A percentile compares a stretch with the other conserved stretches of the same genome.
Conservation (phyloP, 2,888 invertebrate species). For the Dasypogon diadema region DNA sequence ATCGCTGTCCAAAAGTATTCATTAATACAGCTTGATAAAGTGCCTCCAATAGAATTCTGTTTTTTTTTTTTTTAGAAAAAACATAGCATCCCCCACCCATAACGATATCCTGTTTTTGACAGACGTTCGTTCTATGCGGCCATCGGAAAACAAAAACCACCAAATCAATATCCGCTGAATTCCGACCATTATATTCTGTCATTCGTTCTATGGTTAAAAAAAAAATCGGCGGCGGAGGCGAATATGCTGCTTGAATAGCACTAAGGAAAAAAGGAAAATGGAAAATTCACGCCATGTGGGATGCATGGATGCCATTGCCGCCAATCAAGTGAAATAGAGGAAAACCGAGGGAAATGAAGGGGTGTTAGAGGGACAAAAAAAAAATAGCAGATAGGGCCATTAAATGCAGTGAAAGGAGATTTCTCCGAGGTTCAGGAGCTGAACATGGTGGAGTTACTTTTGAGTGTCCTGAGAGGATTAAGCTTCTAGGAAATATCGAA, state of each 20-base stretch:
- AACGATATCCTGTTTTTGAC: constrained; percentile 44
- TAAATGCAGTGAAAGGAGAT: constrained; percentile 7
- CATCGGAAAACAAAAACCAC: constrained; percentile 44
- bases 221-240: background rate
- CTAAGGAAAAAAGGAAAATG: constrained; percentile 14
- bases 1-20: constrained; percentile 26
- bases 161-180: constrained; percentile 49
- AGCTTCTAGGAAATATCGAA: background rate
- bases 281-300: constrained; percentile 30
- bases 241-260: constrained; percentile 19
- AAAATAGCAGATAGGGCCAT: background rate
- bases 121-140: constrained; percentile 24
- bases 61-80: background rate
- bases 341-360: constrained; percentile 3
- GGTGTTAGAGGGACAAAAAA: background rate
- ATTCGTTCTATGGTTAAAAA: constrained; percentile 2
- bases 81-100: background rate
- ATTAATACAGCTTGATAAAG: constrained; percentile 45
- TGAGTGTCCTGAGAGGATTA: background rate
- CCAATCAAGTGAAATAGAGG: constrained; percentile 42
- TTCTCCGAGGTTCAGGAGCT: background rate
- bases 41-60: constrained; percentile 33
- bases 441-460: background rate
- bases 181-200: constrained; percentile 43
- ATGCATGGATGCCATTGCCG: constrained; percentile 25